Percentiles rank a stretch among this genome's conserved stretches.
Conservation (phyloP, 2,113 vertebrate species). For the Paratilapia polleni region DNA sequence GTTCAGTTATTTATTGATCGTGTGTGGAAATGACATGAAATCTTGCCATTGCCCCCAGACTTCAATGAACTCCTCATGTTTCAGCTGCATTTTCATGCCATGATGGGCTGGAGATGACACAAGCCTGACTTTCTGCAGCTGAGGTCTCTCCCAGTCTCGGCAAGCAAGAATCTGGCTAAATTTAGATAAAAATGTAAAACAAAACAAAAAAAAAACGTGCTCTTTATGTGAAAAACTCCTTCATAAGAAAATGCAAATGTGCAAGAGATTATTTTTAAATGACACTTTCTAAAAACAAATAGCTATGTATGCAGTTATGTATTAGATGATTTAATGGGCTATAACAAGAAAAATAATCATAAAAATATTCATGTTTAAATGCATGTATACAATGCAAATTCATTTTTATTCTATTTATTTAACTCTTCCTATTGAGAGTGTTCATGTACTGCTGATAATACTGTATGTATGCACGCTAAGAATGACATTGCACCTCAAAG, state of each 20-base stretch:
- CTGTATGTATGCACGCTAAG: conserved; percentile 4
- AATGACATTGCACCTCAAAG: conserved; percentile 30
- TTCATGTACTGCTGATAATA: not conserved
- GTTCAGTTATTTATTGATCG: not conserved
- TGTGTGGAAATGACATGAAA: conserved; percentile 15
- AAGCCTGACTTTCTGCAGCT: conserved; percentile 60
- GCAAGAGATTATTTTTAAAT: not conserved
- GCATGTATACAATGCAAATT: not conserved
- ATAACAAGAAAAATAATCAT: too few relatives aligned
- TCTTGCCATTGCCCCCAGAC: conserved; percentile 1
- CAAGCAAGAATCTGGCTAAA: conserved; percentile 54
- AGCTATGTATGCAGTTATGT: not conserved
- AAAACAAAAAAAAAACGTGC: not conserved
- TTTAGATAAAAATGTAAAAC: conserved; percentile 20
- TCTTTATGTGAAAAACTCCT: not conserved
- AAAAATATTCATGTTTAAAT: too few relatives aligned
- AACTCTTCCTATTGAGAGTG: not conserved
- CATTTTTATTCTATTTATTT: not conserved
- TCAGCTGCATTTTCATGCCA: conserved; percentile 59
- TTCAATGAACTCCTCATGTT: conserved; percentile 18
- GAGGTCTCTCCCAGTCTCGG: conserved; percentile 1
- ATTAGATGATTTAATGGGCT: not conserved
- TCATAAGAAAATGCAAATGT: not conserved
- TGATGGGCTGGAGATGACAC: conserved; percentile 24
- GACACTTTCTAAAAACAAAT: not conserved